These are phyloP conservation scores for Ptychochromis oligacanthus DNA, from an alignment of 2,113 vertebrate species.

Conservation along the genomic window DNA sequence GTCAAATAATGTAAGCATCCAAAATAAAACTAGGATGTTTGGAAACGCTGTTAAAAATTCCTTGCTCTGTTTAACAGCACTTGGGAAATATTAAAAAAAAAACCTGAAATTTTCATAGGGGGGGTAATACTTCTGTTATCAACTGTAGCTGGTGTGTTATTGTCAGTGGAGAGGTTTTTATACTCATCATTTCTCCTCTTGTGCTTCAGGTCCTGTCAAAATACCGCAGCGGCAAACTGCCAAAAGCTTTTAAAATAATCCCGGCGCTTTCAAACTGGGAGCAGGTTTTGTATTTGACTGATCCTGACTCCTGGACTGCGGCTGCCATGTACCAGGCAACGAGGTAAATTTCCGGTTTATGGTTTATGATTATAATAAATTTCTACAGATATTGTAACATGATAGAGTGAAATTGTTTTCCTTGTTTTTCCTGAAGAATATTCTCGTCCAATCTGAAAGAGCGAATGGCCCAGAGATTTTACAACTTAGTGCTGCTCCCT, in stretches of 20 bases:
- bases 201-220: constrained; percentile 87
- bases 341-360: constrained; percentile 75
- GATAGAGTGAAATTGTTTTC: neutral
- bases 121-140: too few relatives aligned
- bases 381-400: neutral
- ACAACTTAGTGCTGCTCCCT: constrained; percentile 93
- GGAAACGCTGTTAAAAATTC: too few relatives aligned
- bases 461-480: constrained; percentile 96
- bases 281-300: constrained; percentile 95
- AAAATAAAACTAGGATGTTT: too few relatives aligned
- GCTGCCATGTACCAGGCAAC: constrained; percentile 98
- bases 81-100: too few relatives aligned
- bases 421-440: constrained; percentile 80
- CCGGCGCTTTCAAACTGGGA: constrained; percentile 97
- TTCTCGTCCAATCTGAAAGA: constrained; percentile 97
- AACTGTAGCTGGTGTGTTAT: neutral
- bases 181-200: neutral
- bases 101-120: too few relatives aligned
- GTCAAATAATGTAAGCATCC: too few relatives aligned
- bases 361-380: neutral
- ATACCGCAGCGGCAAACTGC: constrained; percentile 95
- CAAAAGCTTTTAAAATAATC: constrained; percentile 97
- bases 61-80: too few relatives aligned
- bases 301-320: constrained; percentile 93
- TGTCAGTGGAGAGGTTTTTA: neutral